Conservation (phyloP, 1,140 invertebrate genomes). For the Stenopsyche tienmushanensis region DNA sequence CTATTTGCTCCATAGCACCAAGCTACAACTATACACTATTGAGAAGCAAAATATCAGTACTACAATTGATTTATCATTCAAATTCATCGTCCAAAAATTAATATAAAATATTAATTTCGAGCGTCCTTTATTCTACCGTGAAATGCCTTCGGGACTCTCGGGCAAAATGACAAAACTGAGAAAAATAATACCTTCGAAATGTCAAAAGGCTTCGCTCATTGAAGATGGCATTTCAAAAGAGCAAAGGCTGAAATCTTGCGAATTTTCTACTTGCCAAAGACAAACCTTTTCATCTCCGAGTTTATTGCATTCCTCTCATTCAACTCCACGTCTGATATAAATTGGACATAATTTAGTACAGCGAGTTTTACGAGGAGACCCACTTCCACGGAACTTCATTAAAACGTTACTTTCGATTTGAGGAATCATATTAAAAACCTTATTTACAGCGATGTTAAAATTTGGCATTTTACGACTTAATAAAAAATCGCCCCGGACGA, state of each 20-base stretch:
- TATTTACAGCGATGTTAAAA: neutral
- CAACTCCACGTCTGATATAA: neutral
- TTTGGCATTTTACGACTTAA: neutral
- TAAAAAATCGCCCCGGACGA: neutral
- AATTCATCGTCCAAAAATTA: neutral
- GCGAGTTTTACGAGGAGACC: too few species aligned
- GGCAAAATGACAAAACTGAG: neutral
- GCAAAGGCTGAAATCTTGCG: neutral
- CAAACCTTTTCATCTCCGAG: constrained; percentile 1
- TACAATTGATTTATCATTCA: constrained; percentile 4
- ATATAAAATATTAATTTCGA: neutral
- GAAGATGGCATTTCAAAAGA: constrained; percentile 7
- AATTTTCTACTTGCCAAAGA: constrained; percentile 10
- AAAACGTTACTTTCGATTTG: too few species aligned
- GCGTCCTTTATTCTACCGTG: too few species aligned
- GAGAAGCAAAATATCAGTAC: constrained; percentile 8
- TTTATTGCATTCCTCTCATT: constrained; percentile 19
- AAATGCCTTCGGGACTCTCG: neutral
- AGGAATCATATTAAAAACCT: too few species aligned
- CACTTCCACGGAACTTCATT: too few species aligned
- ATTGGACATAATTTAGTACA: too few species aligned
- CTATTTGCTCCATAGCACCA: constrained; percentile 72
- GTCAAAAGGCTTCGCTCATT: neutral
- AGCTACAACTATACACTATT: constrained; percentile 59
- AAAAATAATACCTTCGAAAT: neutral